Base-by-base conservation (phyloP, 2,797 vertebrate species). In the Odontamblyopus lacepedii region DNA sequence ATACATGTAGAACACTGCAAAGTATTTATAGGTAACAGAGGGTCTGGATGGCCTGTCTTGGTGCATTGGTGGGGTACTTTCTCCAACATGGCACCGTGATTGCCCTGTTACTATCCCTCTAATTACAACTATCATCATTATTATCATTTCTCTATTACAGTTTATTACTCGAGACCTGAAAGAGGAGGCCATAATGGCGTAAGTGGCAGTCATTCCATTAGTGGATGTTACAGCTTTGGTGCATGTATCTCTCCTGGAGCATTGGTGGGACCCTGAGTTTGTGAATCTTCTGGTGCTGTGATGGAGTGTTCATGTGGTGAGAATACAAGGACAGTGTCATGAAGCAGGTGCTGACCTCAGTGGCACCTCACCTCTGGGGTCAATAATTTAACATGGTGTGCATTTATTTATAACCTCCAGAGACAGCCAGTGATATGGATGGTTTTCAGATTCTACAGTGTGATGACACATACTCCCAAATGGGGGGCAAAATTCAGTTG, bases 121-220 rank as follows among this genome's bases (percentile, higher is more conserved):
- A 85, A 91, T 92, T 86, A 88, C 78, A 82, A 86, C 87, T 88
- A 90, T 78, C 79, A 88, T 89, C 86, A 89, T 92, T 89, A 90
- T 91, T 91, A 90, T 92, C 85, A 87, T 90, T 92, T 89, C 86
- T 83, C 81, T 79, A 91, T 90, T 90, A 88, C 84, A 88, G 86
- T 86, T 90, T 88, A 93, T 91, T 92, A 91, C 88, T 87, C 74
- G 73, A 77, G 77, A 83, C 84, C 78, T 61, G 73, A 82, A 89
- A 91, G 85, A 83, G 71, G 71, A 69, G 35, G 67, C 67, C 73
- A 41, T 83, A 82, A 90, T 88, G 82, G 78, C 70, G 81, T 78
- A 80, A 85, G 82, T 83, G 79, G 81, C 84, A 82, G 77, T 86
- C 85, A 80, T 85, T 87, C 74, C 83, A 86, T 81, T 55, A 79